Conservation (phyloP, 2,797 vertebrate genomes). For the Dromococcyx pavoninus region DNA sequence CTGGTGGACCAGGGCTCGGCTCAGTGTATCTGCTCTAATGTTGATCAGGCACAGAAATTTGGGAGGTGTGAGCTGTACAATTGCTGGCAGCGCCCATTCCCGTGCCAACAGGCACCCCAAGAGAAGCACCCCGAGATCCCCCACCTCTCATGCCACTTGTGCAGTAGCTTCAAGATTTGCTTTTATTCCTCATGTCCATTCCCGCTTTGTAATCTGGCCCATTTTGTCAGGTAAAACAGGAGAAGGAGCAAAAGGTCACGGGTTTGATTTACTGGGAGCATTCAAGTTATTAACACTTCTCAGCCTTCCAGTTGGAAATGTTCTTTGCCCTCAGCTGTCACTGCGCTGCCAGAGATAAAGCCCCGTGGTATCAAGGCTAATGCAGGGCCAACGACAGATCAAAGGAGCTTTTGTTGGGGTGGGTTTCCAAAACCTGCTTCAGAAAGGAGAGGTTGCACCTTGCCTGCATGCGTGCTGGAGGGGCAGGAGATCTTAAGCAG, state of each 20-base stretch:
- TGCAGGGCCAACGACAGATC: conserved; percentile 33
- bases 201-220: neutral
- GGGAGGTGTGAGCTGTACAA: neutral
- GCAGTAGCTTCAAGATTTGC: neutral
- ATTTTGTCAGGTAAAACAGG: conserved; percentile 5
- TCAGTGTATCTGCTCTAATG: neutral
- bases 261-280: neutral
- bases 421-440: neutral
- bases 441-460: neutral
- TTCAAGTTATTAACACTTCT: neutral
- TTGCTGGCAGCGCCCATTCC: neutral
- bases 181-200: neutral
- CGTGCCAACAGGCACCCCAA: accelerated
- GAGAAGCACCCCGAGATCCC: neutral
- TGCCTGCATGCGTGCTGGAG: neutral
- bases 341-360: neutral
- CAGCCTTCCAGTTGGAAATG: neutral
- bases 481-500: neutral
- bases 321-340: conserved; percentile 14
- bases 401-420: neutral
- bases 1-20: neutral
- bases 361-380: neutral
- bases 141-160: accelerated
- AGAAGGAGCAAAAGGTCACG: conserved; percentile 36
- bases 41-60: neutral